Percentiles rank a stretch among this genome's conserved stretches.
Evolutionary conservation across 1,140 invertebrate genomes (phyloP).

Genomic region (Drosophila watanabei): DNA sequence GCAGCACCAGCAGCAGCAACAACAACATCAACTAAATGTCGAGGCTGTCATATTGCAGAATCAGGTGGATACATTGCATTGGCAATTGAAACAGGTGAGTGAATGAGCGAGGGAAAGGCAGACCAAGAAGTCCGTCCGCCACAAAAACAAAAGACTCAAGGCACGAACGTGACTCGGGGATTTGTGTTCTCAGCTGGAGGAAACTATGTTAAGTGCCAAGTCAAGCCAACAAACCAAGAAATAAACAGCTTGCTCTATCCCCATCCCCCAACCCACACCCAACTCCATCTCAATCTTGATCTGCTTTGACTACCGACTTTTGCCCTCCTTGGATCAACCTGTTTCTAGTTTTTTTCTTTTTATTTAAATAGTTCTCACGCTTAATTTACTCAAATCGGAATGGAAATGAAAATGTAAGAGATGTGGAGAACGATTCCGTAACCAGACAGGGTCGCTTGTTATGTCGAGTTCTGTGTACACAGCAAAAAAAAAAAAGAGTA

Average conservation of each 20-base stretch:
- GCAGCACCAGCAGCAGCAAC: conserved; percentile 27
- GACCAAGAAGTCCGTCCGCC: conserved; percentile 1
- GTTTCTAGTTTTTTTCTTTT: conserved; percentile 28
- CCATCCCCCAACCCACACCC: conserved; percentile 9
- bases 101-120: conserved; percentile 11
- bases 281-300: conserved; percentile 18
- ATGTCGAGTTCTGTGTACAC: conserved; percentile 18
- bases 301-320: conserved; percentile 30
- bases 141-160: conserved; percentile 69
- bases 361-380: conserved; percentile 71
- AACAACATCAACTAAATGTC: conserved; percentile 79
- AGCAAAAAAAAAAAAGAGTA: neutral
- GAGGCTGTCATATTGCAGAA: conserved; percentile 90
- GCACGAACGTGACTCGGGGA: conserved; percentile 60
- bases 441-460: conserved; percentile 15
- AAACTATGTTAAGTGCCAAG: conserved; percentile 42
- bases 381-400: conserved; percentile 68
- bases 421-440: conserved; percentile 26
- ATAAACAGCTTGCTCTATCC: neutral
- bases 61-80: conserved; percentile 91
- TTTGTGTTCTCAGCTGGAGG: conserved; percentile 29
- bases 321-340: conserved; percentile 45
- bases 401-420: conserved; percentile 52
- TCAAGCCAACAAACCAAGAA: conserved; percentile 7
- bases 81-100: conserved; percentile 92